phyloP scores from a whole-genome alignment of 1,140 invertebrate species.

The Diabrotica undecimpunctata region DNA sequence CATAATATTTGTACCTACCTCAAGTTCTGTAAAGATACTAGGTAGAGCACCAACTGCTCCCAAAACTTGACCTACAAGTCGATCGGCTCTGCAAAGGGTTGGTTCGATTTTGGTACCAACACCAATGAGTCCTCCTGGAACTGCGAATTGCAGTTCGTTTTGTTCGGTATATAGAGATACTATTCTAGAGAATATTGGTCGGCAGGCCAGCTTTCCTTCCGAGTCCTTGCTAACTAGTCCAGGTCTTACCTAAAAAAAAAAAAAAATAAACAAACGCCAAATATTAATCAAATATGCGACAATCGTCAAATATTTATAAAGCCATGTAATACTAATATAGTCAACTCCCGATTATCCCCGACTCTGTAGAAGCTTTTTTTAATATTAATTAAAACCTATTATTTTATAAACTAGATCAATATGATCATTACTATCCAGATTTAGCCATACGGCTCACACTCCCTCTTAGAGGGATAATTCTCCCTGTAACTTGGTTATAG shows the following conservation, averaged over 20 bases:
- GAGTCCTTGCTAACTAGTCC: conserved; percentile 94
- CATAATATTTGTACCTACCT: conserved; percentile 54
- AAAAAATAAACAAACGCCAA: neutral
- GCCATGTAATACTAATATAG: no score
- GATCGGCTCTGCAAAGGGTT: conserved; percentile 94
- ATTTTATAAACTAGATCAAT: no score
- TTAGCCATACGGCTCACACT: no score
- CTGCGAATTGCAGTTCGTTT: conserved; percentile 97
- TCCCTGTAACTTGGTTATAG: no score
- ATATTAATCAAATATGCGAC: no score
- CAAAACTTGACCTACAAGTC: conserved; percentile 96
- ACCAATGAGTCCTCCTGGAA: conserved; percentile 97
- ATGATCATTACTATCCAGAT: no score
- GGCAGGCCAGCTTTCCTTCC: conserved; percentile 93
- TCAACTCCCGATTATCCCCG: no score
- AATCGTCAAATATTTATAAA: no score
- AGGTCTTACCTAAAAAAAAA: conserved; percentile 75
- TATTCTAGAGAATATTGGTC: conserved; percentile 94
- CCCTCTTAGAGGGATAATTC: no score
- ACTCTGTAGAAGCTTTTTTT: no score
- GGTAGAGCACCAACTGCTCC: conserved; percentile 96
- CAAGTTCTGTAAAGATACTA: conserved; percentile 96
- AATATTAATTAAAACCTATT: no score
- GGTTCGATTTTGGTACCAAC: conserved; percentile 99
- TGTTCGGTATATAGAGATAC: conserved; percentile 98